Evolutionary conservation across 37 sponge, comb jelly and placozoan species (phyloP).

Genomic region (Halichondria panicea): DNA sequence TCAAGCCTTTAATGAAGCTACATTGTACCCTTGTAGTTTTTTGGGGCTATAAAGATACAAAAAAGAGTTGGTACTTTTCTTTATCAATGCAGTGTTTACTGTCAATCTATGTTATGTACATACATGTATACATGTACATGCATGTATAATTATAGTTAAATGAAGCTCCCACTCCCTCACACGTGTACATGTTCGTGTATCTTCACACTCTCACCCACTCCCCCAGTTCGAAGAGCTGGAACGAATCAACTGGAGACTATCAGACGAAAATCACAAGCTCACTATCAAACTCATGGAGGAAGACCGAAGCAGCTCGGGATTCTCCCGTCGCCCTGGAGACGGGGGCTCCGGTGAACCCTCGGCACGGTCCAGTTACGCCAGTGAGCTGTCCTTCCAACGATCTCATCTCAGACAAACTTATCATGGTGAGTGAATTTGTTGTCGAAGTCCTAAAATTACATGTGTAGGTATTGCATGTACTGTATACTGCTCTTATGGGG

Average conservation of each 20-base stretch:
- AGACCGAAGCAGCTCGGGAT: neutral
- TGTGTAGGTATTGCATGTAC: too few species aligned
- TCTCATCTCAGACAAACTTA: constrained; percentile 14
- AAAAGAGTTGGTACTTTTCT: too few species aligned
- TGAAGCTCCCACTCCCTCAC: neutral
- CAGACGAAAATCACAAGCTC: constrained; percentile 33
- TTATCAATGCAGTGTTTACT: too few species aligned
- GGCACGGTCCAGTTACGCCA: constrained; percentile 21
- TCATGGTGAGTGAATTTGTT: constrained; percentile 10
- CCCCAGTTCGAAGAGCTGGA: constrained; percentile 22
- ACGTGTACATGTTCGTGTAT: neutral
- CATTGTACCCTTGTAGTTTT: too few species aligned
- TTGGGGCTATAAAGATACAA: too few species aligned
- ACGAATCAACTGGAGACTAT: constrained; percentile 18
- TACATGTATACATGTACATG: neutral
- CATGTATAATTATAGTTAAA: neutral
- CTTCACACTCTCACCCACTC: neutral
- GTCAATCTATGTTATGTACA: too few species aligned
- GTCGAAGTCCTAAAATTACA: neutral
- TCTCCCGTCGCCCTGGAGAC: constrained; percentile 40
- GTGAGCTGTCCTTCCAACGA: constrained; percentile 7
- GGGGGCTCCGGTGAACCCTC: constrained; percentile 29
- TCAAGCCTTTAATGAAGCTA: too few species aligned
- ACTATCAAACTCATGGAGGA: constrained; percentile 32
- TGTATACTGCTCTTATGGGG: too few species aligned